Evolutionary conservation across 2,113 vertebrate species (phyloP).

Genomic region (Arvicanthis niloticus): DNA sequence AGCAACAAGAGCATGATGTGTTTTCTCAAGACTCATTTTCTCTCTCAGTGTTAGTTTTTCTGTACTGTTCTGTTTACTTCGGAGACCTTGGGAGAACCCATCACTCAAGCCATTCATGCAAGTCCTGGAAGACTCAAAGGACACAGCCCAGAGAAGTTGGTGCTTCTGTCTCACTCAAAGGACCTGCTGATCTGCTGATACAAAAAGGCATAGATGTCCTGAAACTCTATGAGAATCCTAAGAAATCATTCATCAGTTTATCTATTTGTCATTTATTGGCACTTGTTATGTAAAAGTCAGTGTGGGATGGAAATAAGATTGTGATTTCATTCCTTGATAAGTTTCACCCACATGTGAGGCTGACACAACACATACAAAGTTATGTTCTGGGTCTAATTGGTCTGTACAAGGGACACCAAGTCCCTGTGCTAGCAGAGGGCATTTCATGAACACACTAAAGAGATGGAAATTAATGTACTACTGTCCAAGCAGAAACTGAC

Average conservation of each 20-base stretch:
- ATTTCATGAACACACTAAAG: neutral
- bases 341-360: neutral
- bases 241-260: neutral
- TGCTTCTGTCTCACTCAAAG: neutral
- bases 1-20: neutral
- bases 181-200: neutral
- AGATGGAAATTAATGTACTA: neutral
- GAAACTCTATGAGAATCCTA: neutral
- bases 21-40: constrained; percentile 48
- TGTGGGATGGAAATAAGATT: neutral
- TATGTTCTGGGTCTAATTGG: neutral
- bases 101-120: constrained; percentile 11
- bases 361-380: neutral
- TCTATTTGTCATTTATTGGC: neutral
- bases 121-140: neutral
- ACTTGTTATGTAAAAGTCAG: neutral
- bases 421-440: rapidly evolving
- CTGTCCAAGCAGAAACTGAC: neutral
- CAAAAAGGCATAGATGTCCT: neutral
- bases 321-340: neutral
- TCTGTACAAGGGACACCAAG: neutral
- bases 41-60: neutral
- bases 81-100: neutral
- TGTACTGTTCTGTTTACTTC: constrained; percentile 50
- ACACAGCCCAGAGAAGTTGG: neutral